Evolutionary conservation across 1,140 invertebrate species (phyloP).

Genomic region (Drosophila pallidifrons): DNA sequence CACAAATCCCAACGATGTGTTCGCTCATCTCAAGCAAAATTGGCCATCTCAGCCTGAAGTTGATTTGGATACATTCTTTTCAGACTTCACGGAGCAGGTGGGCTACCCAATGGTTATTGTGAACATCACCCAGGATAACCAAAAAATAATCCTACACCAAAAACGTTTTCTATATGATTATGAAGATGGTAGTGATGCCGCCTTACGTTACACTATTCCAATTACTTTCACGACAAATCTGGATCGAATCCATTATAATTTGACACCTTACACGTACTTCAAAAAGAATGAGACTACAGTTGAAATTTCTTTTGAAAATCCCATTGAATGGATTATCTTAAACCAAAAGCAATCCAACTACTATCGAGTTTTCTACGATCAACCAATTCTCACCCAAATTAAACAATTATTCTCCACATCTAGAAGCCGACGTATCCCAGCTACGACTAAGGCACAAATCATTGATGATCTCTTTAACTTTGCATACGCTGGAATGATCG

Average conservation of each 20-base stretch:
- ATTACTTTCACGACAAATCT: conserved; percentile 86
- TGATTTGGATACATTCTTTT: conserved; percentile 45
- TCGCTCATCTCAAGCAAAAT: conserved; percentile 30
- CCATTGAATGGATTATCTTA: conserved; percentile 84
- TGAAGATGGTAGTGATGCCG: conserved; percentile 52
- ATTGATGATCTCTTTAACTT: conserved; percentile 91
- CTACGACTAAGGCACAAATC: conserved; percentile 91
- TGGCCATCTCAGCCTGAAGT: conserved; percentile 33
- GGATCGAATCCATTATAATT: conserved; percentile 85
- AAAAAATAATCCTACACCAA: conserved; percentile 66
- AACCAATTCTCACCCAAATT: conserved; percentile 85
- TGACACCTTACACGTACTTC: conserved; percentile 85
- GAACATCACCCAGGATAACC: conserved; percentile 30
- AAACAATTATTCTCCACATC: conserved; percentile 78
- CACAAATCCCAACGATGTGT: conserved; percentile 29
- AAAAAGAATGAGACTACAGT: conserved; percentile 80
- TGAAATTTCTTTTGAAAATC: conserved; percentile 50
- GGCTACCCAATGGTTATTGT: conserved; percentile 93
- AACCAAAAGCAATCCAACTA: conserved; percentile 86
- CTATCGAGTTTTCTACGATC: conserved; percentile 88
- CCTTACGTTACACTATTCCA: conserved; percentile 87
- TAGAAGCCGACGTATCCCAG: conserved; percentile 86
- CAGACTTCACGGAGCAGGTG: conserved; percentile 96
- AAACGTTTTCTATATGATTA: conserved; percentile 86
- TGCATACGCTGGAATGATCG: conserved; percentile 86